Evolutionary conservation across 2,113 vertebrate species (phyloP), one percentile per base, ranked within the genome.

Genomic region (Vidua macroura): DNA sequence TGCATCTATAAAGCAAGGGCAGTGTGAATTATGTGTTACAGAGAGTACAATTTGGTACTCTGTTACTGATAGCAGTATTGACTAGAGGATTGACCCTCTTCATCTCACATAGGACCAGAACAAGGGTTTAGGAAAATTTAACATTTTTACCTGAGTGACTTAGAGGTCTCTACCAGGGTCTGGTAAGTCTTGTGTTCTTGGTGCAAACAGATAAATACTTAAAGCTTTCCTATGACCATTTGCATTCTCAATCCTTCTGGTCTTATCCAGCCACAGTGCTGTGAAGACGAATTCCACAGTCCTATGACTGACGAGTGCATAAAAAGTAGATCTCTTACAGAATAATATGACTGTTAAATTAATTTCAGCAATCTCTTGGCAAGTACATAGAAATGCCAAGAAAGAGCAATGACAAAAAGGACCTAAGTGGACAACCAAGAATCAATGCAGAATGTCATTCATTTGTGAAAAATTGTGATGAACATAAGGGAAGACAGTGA

Each of bases 111-210:
- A 86, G 83, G 76, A 86, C 7, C 72, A 89, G 55, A 95, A 87
- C 53, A 94, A 87, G 60, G 39, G 53, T 85, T 88, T 95, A 85
- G 77, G 72, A 95, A 94, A 95, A 96, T 90, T 73, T 63, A 78
- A 60, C 64, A 70, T 88, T 94, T 95, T 93, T 92, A 86, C 93
- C 87, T 81, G 93, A 97, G 90, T 74, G 79, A 78, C 64, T 94
- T 93, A 66, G 66, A 95, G 39, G 43, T 91, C 78, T 84, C 59
- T 92, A 74, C 53, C 28, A 39, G 68, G 53, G 75, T 52, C 51
- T 83, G 77, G 11, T 94, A 91, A 62, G 87, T 68, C 77, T 83
- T 83, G 27, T 35, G 21, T 70, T 91, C 70, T 82, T 82, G 48
- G 60, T 87, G 58, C 90, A 83, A 85, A 87, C 22, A 85, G 53